These are phyloP conservation scores for Calliphora vomitoria DNA, from an alignment of 2,888 invertebrate species.

Conservation along the genomic window DNA sequence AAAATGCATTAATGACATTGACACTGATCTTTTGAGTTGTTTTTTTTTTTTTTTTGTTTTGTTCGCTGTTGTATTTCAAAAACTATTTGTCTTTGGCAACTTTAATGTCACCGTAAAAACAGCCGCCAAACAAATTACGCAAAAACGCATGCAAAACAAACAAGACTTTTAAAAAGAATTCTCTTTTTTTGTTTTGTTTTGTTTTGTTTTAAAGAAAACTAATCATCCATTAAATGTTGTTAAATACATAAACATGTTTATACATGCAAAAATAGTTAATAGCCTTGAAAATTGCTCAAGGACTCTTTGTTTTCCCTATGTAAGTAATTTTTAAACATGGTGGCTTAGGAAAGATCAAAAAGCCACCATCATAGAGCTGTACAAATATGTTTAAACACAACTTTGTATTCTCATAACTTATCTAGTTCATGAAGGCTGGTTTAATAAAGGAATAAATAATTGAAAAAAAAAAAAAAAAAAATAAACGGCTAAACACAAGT, in stretches of 20 bases:
- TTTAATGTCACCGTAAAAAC: conserved; percentile 63
- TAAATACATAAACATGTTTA: conserved; percentile 69
- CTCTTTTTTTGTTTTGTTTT: conserved; percentile 18
- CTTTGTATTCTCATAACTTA: conserved; percentile 62
- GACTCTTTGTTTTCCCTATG: conserved; percentile 28
- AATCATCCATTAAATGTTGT: conserved; percentile 58
- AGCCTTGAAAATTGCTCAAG: conserved; percentile 70
- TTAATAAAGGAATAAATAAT: conserved; percentile 44
- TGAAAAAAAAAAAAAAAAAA: conserved; percentile 34
- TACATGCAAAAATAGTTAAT: conserved; percentile 71
- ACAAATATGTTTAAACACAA: background rate
- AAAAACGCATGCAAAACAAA: conserved; percentile 60
- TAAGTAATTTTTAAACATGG: background rate
- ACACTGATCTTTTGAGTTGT: conserved; percentile 69
- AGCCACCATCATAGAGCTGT: conserved; percentile 35
- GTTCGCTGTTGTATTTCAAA: conserved; percentile 17
- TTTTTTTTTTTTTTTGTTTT: conserved; percentile 17
- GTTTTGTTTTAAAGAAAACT: conserved; percentile 16
- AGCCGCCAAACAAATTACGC: conserved; percentile 65
- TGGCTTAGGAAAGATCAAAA: background rate
- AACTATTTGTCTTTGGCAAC: conserved; percentile 53
- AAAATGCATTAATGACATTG: conserved; percentile 74
- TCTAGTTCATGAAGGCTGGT: conserved; percentile 56
- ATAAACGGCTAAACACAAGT: background rate
- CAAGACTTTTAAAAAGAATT: conserved; percentile 9